A percentile compares a stretch with the other conserved stretches of the same genome.
These are phyloP conservation scores for Oncorhynchus keta DNA, from an alignment of 2,113 vertebrate species.

Conservation along the genomic window DNA sequence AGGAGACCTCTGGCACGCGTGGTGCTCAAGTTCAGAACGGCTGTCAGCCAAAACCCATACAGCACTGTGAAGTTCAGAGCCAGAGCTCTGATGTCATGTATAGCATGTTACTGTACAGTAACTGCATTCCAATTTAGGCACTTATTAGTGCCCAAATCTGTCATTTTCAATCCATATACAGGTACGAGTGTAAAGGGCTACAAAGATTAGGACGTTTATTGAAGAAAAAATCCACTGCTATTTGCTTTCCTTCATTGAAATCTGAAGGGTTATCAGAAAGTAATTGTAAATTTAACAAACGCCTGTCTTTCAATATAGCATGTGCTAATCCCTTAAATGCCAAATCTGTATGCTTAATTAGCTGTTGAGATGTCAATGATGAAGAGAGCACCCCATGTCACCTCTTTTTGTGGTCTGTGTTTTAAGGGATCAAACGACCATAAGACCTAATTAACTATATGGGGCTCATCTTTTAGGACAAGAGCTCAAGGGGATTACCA, in stretches of 20 bases:
- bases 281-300: neutral
- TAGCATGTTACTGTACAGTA: no score
- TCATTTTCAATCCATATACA: no score
- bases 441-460: neutral
- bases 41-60: no score
- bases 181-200: no score
- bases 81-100: no score
- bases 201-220: neutral
- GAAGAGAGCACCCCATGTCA: neutral
- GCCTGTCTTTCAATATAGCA: neutral
- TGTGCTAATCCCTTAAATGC: neutral
- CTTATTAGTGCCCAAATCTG: no score
- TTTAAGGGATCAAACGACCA: neutral
- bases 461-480: neutral
- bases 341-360: neutral
- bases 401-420: neutral
- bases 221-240: neutral
- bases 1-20: no score
- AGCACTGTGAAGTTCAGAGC: no score
- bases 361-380: neutral
- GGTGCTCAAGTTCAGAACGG: no score
- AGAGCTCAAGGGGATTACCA: slow-evolving; percentile 16
- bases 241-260: neutral
- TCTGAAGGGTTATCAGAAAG: neutral
- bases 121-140: no score